phyloP scores from a whole-genome alignment of 2,888 invertebrate genomes.

The Chaetogeoica ovagalla region DNA sequence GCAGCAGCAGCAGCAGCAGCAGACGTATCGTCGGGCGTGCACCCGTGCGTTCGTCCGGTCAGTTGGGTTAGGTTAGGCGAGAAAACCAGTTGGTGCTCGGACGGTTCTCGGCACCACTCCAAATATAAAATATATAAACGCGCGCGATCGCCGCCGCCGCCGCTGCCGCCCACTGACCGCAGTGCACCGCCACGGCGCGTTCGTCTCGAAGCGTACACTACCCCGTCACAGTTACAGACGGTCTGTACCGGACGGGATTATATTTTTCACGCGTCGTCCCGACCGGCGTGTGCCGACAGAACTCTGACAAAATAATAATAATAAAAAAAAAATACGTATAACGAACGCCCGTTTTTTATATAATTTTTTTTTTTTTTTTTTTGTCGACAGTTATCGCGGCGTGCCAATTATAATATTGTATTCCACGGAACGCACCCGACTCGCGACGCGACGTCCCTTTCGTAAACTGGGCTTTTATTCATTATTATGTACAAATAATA shows the following conservation, averaged over 20 bases:
- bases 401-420: too few species aligned
- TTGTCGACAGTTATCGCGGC: too few species aligned
- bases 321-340: too few species aligned
- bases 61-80: conserved; percentile 49
- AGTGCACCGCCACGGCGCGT: neutral
- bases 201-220: too few species aligned
- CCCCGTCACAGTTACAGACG: neutral
- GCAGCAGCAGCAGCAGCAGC: conserved; percentile 15
- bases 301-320: too few species aligned
- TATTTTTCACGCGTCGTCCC: neutral
- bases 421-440: neutral
- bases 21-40: conserved; percentile 25
- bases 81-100: conserved; percentile 32
- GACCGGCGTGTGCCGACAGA: too few species aligned
- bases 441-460: neutral
- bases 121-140: neutral
- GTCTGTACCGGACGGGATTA: neutral
- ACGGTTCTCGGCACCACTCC: conserved; percentile 8
- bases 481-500: neutral
- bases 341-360: too few species aligned
- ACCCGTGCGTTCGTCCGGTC: conserved; percentile 18
- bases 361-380: too few species aligned
- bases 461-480: neutral
- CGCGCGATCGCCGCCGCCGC: neutral
- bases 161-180: too few species aligned